These are phyloP conservation scores for Neomonachus schauinslandi DNA, from an alignment of 2,113 vertebrate species.

Conservation along the genomic window DNA sequence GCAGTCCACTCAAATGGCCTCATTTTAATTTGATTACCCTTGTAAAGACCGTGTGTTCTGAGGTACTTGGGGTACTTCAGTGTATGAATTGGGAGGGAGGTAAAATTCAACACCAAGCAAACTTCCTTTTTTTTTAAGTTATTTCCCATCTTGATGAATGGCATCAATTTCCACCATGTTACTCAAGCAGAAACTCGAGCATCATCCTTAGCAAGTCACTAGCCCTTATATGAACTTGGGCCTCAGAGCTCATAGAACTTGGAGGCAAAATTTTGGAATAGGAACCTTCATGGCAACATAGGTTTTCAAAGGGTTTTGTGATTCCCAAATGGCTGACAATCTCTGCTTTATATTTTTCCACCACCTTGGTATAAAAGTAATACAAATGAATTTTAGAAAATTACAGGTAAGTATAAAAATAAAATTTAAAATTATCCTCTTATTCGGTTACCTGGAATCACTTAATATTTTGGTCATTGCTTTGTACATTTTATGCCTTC, in stretches of 20 bases:
- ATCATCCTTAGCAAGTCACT: not conserved
- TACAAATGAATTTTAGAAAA: conserved; percentile 45
- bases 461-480: conserved; percentile 15
- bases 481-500: not conserved
- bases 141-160: not conserved
- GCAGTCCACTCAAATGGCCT: not conserved
- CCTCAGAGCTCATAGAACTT: not conserved
- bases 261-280: not conserved
- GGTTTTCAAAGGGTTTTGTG: not conserved
- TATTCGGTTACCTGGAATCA: not conserved
- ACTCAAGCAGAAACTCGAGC: not conserved
- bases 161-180: not conserved
- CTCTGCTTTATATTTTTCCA: not conserved
- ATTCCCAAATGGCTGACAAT: not conserved
- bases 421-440: not conserved
- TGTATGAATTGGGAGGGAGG: not conserved
- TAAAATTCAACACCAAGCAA: not conserved
- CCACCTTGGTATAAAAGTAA: not conserved
- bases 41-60: not conserved
- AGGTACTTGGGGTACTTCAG: not conserved
- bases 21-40: not conserved
- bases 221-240: not conserved
- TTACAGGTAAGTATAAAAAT: not conserved
- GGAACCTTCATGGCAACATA: not conserved
- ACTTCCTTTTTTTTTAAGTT: not conserved